phyloP scores from a whole-genome alignment of 2,888 invertebrate species.

The Periphyllus acericola region DNA sequence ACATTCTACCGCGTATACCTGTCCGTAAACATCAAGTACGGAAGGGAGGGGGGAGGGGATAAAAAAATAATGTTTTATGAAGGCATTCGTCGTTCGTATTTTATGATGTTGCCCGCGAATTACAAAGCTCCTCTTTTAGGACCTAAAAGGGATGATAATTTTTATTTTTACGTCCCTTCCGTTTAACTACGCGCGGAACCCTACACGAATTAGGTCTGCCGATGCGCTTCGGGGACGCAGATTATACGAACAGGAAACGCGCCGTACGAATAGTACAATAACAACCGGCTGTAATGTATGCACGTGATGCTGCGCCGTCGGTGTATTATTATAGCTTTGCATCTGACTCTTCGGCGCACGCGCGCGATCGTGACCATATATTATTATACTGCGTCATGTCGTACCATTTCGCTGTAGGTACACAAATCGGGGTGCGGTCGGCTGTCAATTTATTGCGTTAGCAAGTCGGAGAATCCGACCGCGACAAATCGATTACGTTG shows the following conservation, averaged over 20 bases:
- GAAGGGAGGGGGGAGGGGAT: too few species aligned
- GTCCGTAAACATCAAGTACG: too few species aligned
- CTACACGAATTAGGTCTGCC: background rate
- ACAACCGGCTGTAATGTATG: too few species aligned
- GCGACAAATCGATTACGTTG: too few species aligned
- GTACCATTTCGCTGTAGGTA: too few species aligned
- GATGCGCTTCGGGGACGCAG: background rate
- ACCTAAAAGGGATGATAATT: background rate
- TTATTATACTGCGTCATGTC: too few species aligned
- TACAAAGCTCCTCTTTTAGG: background rate
- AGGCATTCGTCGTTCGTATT: too few species aligned
- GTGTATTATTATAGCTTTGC: too few species aligned
- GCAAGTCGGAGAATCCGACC: background rate
- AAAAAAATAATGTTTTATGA: background rate
- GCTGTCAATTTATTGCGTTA: background rate
- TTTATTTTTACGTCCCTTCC: background rate
- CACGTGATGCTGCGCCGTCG: too few species aligned
- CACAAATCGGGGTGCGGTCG: background rate
- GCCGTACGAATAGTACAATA: background rate
- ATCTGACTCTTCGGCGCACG: too few species aligned
- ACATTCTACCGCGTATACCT: background rate
- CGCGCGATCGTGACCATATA: too few species aligned
- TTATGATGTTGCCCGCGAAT: too few species aligned
- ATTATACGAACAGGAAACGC: background rate
- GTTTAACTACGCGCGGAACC: background rate